Percentiles rank a stretch among this genome's conserved stretches.
These are phyloP conservation scores for Gambusia holbrooki DNA, from an alignment of 2,113 vertebrate genomes.

Conservation along the genomic window DNA sequence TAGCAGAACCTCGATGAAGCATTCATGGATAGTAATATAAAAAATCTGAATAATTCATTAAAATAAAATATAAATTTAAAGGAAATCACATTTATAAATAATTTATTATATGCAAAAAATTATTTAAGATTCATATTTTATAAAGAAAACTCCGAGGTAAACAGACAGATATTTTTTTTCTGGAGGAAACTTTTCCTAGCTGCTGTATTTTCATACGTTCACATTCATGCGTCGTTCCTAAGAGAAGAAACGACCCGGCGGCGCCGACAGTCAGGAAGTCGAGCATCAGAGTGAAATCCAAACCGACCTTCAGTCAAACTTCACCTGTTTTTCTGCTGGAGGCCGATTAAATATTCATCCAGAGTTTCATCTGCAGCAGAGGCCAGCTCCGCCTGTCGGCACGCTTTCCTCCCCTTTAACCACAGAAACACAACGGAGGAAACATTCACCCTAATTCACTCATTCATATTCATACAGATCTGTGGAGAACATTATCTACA, in stretches of 20 bases:
- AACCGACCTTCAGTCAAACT: conserved; percentile 52
- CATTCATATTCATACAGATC: neutral
- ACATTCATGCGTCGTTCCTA: too few species aligned
- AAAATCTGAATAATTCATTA: too few species aligned
- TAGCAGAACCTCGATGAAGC: too few species aligned
- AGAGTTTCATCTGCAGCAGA: conserved; percentile 89
- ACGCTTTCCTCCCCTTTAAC: conserved; percentile 73
- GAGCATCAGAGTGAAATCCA: conserved; percentile 51
- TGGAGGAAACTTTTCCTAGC: neutral
- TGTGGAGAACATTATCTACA: neutral
- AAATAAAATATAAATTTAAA: too few species aligned
- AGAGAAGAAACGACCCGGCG: conserved; percentile 34
- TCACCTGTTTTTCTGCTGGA: conserved; percentile 94
- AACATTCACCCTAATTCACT: conserved; percentile 15
- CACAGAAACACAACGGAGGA: conserved; percentile 30
- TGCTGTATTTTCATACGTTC: neutral
- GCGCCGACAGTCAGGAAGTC: conserved; percentile 25
- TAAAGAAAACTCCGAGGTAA: too few species aligned
- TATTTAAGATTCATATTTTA: too few species aligned
- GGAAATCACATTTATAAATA: too few species aligned
- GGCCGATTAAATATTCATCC: conserved; percentile 92
- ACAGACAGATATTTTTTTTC: neutral
- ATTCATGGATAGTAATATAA: neutral
- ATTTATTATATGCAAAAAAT: too few species aligned
- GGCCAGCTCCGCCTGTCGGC: conserved; percentile 75